phyloP scores from a whole-genome alignment of 2,797 vertebrate species.

The Phrynocephalus vlangalii region DNA sequence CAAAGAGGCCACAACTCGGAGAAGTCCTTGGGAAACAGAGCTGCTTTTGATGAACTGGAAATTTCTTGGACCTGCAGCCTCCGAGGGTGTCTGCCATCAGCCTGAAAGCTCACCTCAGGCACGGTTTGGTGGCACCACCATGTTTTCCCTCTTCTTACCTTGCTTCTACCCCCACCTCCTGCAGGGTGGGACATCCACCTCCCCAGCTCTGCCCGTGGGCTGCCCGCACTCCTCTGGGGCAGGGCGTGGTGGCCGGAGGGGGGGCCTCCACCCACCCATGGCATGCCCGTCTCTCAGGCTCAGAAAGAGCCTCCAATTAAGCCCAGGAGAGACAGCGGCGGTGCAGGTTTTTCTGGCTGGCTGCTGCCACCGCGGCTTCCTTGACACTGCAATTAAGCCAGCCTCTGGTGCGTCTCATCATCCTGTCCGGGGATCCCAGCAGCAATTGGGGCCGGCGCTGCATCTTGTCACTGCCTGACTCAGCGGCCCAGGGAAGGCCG shows the following conservation, averaged over 20 bases:
- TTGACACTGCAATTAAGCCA: constrained; percentile 58
- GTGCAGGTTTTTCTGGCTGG: constrained; percentile 72
- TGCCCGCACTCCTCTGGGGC: too few relatives aligned
- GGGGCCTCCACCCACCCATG: constrained; percentile 39
- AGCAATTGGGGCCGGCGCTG: constrained; percentile 53
- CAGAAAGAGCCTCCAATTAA: constrained; percentile 63
- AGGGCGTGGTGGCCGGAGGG: not conserved
- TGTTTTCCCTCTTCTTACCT: too few relatives aligned
- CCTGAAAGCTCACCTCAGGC: too few relatives aligned
- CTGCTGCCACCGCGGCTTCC: constrained; percentile 60
- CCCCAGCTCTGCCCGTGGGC: not conserved
- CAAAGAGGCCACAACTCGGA: too few relatives aligned
- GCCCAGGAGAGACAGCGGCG: constrained; percentile 52
- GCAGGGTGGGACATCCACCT: too few relatives aligned
- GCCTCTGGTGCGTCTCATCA: constrained; percentile 63
- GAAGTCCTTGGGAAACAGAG: too few relatives aligned
- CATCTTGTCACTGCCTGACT: constrained; percentile 44
- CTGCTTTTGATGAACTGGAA: too few relatives aligned
- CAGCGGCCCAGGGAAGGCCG: constrained; percentile 40
- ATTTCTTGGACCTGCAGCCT: too few relatives aligned
- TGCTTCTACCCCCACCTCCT: too few relatives aligned
- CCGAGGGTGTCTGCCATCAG: too few relatives aligned
- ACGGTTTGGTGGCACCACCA: too few relatives aligned
- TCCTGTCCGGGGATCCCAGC: constrained; percentile 63
- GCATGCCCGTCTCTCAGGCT: constrained; percentile 16